phyloP scores from a whole-genome alignment of 2,888 invertebrate genomes.

The Lepeophtheirus nordmannii region DNA sequence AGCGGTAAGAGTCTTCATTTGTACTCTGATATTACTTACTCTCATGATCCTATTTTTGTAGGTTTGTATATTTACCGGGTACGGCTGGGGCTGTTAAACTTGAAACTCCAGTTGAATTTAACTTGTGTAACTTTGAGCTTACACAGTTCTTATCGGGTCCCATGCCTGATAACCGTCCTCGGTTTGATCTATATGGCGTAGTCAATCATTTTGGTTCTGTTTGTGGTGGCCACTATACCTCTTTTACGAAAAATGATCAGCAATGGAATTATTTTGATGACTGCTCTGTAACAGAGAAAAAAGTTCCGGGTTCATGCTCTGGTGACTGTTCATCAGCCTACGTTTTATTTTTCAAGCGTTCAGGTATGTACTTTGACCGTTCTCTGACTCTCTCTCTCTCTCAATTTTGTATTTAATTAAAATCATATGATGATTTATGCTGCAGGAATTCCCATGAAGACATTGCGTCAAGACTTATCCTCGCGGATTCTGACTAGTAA shows the following conservation, averaged over 20 bases:
- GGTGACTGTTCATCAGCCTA: slow-evolving; percentile 36
- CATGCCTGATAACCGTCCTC: slow-evolving; percentile 30
- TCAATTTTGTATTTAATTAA: too few relatives aligned
- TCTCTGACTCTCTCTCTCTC: too few relatives aligned
- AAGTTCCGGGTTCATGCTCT: slow-evolving; percentile 5
- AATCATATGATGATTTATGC: too few relatives aligned
- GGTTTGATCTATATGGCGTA: slow-evolving; percentile 46
- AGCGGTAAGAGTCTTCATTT: slow-evolving; percentile 33
- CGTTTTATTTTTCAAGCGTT: slow-evolving; percentile 46
- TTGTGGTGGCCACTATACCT: slow-evolving; percentile 47
- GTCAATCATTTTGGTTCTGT: slow-evolving; percentile 50
- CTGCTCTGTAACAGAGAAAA: slow-evolving; percentile 29
- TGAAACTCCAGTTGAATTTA: slow-evolving; percentile 17
- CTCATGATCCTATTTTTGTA: neutral
- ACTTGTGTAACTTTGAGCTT: slow-evolving; percentile 12
- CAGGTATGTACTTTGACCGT: slow-evolving; percentile 34
- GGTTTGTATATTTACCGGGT: slow-evolving; percentile 15
- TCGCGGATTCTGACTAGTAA: too few relatives aligned
- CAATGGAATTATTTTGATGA: slow-evolving; percentile 49
- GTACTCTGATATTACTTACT: neutral
- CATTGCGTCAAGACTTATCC: too few relatives aligned
- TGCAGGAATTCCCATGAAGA: too few relatives aligned
- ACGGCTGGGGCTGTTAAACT: slow-evolving; percentile 19
- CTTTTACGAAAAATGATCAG: slow-evolving; percentile 43
- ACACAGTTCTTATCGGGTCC: slow-evolving; percentile 17